Percentiles rank a stretch among this genome's conserved stretches.
Conservation (phyloP, 2,797 vertebrate genomes). For the Poliocrania exsul region DNA sequence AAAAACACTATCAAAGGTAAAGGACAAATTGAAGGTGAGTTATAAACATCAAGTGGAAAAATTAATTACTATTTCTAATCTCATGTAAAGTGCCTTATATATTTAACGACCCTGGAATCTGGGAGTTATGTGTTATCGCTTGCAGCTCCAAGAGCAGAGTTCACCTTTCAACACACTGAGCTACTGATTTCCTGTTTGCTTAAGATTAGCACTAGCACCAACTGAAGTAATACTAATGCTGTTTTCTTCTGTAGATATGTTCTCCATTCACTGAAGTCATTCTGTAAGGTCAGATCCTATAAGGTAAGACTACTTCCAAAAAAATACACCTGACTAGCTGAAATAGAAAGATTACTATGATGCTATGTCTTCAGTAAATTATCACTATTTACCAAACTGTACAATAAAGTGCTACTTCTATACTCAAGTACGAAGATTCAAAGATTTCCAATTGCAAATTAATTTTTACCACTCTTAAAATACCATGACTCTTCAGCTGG, state of each 20-base stretch:
- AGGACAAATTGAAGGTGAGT: neutral
- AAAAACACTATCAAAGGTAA: neutral
- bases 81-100: neutral
- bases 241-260: neutral
- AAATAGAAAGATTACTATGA: neutral
- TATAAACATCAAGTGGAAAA: neutral
- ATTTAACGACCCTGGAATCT: neutral
- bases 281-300: neutral
- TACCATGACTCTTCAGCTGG: neutral
- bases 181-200: neutral
- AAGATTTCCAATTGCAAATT: neutral
- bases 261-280: neutral
- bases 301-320: neutral
- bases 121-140: neutral
- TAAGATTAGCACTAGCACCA: neutral
- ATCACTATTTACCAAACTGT: neutral
- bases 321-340: neutral
- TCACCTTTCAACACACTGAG: neutral
- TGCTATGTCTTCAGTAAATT: neutral
- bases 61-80: neutral
- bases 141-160: neutral
- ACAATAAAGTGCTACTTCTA: neutral
- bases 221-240: neutral
- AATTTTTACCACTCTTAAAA: neutral
- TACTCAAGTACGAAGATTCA: neutral